Percentiles rank a stretch among this genome's conserved stretches.
Evolutionary conservation across 2,113 vertebrate genomes (phyloP).

Genomic region (Corythoichthys haematopterus): DNA sequence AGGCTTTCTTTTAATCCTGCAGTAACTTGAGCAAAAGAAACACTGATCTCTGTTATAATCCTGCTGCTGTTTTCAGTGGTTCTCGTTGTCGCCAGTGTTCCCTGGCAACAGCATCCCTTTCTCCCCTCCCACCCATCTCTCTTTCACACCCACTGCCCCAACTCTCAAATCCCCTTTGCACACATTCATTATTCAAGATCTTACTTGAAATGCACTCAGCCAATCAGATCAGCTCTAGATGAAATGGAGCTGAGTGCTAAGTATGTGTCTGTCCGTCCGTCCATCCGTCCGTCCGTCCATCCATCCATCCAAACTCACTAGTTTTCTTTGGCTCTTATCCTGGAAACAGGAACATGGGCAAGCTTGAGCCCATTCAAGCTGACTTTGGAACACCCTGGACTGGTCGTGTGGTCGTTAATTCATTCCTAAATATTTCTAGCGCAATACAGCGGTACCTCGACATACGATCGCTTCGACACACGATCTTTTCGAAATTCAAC

Average conservation of each 20-base stretch:
- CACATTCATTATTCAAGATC: slow-evolving; percentile 35
- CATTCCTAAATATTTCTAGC: no score
- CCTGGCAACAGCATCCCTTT: slow-evolving; percentile 69
- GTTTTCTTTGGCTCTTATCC: neutral
- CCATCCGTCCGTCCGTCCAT: neutral
- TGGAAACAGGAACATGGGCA: neutral
- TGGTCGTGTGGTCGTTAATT: neutral
- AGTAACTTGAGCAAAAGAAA: slow-evolving; percentile 20
- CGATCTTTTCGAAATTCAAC: no score
- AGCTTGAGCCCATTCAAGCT: neutral
- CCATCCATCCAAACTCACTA: neutral
- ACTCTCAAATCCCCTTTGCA: slow-evolving; percentile 3
- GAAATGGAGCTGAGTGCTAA: neutral
- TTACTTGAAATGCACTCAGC: slow-evolving; percentile 32
- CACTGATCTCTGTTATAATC: slow-evolving; percentile 32
- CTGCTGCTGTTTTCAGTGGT: slow-evolving; percentile 37
- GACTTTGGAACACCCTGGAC: neutral
- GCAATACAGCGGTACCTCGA: no score
- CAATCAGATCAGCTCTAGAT: slow-evolving; percentile 29
- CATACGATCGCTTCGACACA: no score
- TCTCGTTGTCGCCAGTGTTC: slow-evolving; percentile 54
- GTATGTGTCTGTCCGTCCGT: neutral
- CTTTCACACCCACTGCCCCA: slow-evolving; percentile 23
- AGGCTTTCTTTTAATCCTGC: slow-evolving; percentile 22
- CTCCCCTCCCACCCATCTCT: slow-evolving; percentile 27